phyloP scores from a whole-genome alignment of 1,140 invertebrate species.

The Procambarus virginalis region DNA sequence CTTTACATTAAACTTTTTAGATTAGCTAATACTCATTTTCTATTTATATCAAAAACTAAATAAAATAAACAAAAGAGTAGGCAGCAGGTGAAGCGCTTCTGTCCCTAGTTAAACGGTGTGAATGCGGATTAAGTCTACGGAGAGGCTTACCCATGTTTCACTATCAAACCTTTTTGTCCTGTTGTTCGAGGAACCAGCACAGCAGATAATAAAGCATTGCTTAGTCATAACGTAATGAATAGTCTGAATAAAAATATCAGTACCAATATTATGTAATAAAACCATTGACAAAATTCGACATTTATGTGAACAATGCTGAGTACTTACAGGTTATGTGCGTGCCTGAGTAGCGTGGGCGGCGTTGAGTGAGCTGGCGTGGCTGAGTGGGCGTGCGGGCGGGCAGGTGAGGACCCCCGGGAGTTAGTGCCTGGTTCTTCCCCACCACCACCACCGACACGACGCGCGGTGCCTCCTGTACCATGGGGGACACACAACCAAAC shows the following conservation, averaged over 20 bases:
- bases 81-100: not conserved
- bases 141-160: not conserved
- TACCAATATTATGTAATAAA: not conserved
- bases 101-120: not conserved
- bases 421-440: conserved; percentile 24
- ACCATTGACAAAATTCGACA: not conserved
- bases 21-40: not conserved
- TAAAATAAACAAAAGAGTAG: not conserved
- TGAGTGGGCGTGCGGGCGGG: conserved; percentile 42
- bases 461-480: conserved; percentile 34
- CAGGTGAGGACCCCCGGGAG: conserved; percentile 48
- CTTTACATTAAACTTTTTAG: not conserved
- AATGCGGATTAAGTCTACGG: not conserved
- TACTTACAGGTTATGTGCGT: conserved; percentile 57
- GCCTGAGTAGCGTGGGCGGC: conserved; percentile 47
- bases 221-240: not conserved
- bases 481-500: not conserved
- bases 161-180: not conserved
- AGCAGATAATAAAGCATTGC: not conserved
- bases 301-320: not conserved
- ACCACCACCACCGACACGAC: conserved; percentile 45
- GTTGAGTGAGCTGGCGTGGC: conserved; percentile 46
- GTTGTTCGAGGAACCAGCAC: not conserved
- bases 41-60: not conserved
- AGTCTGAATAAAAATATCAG: not conserved